Evolutionary conservation across 2,113 vertebrate species (phyloP).

Genomic region (Pelmatolapia mariae): DNA sequence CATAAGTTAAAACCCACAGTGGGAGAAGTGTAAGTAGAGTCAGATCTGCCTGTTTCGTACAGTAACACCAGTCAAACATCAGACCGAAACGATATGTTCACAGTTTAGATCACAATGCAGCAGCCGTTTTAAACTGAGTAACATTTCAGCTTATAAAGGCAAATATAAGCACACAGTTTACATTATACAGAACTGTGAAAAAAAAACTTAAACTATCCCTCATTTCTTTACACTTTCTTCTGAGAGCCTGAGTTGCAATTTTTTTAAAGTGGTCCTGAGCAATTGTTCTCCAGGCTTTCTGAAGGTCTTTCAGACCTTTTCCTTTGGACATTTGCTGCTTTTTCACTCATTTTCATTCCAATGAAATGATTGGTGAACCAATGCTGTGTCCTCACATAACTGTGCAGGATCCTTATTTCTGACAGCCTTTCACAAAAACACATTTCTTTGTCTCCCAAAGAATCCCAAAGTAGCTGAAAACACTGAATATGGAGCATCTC

Average conservation of each 20-base stretch:
- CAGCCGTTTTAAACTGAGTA: neutral
- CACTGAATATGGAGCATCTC: accelerated
- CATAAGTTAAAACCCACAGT: neutral
- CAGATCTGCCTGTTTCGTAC: neutral
- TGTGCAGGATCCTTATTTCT: neutral
- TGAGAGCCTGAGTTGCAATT: neutral
- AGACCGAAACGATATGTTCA: neutral
- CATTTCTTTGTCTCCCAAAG: neutral
- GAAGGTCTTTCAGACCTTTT: neutral
- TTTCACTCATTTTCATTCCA: neutral
- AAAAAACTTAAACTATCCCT: neutral
- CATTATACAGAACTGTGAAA: neutral
- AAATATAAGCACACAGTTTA: neutral
- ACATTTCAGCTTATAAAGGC: neutral
- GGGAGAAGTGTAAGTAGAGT: neutral
- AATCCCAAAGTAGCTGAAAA: neutral
- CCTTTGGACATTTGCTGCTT: neutral
- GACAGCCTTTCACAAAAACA: neutral
- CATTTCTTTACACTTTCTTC: neutral
- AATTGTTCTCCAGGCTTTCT: neutral
- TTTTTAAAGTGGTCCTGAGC: neutral
- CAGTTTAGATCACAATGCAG: neutral
- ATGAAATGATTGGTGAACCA: neutral
- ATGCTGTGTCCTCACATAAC: neutral
- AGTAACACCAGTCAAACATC: neutral